Base-by-base conservation (phyloP, 2,888 invertebrate genomes). In the Therioaphis trifolii region DNA sequence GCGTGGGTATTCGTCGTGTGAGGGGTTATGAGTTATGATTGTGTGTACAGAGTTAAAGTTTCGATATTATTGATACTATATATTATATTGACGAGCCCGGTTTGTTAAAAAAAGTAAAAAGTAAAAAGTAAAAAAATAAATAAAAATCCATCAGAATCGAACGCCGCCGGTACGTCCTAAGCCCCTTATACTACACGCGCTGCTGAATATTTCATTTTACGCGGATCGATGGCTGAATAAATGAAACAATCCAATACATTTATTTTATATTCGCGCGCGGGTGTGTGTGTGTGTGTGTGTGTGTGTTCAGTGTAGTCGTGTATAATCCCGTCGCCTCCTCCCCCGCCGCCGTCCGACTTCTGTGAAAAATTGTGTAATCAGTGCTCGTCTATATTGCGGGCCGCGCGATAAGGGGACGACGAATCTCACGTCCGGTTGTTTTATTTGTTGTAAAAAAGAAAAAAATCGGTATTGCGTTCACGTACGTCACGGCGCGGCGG, bases 331-430 rank as follows among this genome's bases (percentile, higher is more conserved):
- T n/a, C 35, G 35, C 7, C 35, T 7, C 35, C 35, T 35, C 35
- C 35, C 35, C 55, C 9, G n/a, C 35, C 21, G n/a, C 15, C 49
- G 18, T 11, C 24, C 71, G 49, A 49, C 71, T n/a, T 72, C 4
- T 12, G 11, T n/a, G 12, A 77, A 43, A 76, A 61, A 76, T 76
- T 49, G 61, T 18, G 77, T 46, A 77, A 77, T 77, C 63, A 75
- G 61, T 29, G 77, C 27, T 63, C 63, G 77, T 43, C 49, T 61
- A 7, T 52, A 35, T 75, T 75, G 27, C 29, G 63, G 61, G n/a
- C 40, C 55, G 40, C 61, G 61, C 29, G n/a, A 21, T 40, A 66
- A 18, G 49, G 24, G 15, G 29, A 52, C 66, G 29, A 52, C 66
- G 9, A 61, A 77, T 63, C 76, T 77, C 77, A 52, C 77, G 66